Evolutionary conservation across 2,797 vertebrate genomes (phyloP).

Genomic region (Glossophaga mutica): DNA sequence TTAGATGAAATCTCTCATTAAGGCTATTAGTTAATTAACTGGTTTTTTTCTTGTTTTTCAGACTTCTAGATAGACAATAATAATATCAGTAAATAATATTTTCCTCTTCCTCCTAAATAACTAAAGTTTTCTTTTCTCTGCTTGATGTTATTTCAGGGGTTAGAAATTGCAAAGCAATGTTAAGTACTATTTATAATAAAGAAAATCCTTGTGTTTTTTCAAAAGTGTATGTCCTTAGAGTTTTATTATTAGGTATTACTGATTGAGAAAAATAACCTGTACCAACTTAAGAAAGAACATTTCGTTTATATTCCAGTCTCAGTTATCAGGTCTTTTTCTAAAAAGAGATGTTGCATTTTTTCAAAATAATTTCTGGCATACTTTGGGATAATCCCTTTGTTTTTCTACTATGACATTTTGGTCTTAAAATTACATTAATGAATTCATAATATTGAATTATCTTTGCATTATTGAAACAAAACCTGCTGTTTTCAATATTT

Average conservation of each 20-base stretch:
- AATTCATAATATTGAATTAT: constrained; percentile 47
- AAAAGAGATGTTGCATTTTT: neutral
- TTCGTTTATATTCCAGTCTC: neutral
- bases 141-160: neutral
- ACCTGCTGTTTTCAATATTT: neutral
- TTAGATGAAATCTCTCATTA: neutral
- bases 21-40: neutral
- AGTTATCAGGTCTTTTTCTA: neutral
- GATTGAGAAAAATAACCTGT: neutral
- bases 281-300: neutral
- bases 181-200: neutral
- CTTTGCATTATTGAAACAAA: constrained; percentile 19
- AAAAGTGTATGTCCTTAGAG: neutral
- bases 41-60: neutral
- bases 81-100: neutral
- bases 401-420: constrained; percentile 32
- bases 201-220: neutral
- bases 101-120: neutral
- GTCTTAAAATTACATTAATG: constrained; percentile 46
- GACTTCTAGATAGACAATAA: neutral
- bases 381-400: neutral
- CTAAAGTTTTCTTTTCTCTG: neutral
- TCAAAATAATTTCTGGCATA: constrained; percentile 11
- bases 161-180: neutral
- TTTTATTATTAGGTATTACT: neutral